phyloP scores from a whole-genome alignment of 2,797 vertebrate species.

The Moxostoma hubbsi region DNA sequence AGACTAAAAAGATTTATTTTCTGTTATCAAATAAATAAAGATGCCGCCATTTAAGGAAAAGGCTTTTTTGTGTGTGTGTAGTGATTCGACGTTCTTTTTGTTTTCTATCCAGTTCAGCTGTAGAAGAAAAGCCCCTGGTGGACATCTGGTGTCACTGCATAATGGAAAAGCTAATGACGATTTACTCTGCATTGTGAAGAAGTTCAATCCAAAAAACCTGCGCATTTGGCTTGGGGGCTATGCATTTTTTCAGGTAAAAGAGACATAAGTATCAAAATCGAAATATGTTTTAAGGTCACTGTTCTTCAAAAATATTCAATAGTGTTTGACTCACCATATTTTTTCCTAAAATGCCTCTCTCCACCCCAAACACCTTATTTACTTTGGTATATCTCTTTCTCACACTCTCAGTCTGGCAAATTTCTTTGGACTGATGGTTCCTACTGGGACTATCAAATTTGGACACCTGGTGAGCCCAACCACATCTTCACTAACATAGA shows the following conservation, averaged over 20 bases:
- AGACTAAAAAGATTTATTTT: too few relatives aligned
- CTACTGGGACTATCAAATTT: conserved; percentile 17
- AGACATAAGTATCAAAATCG: not conserved
- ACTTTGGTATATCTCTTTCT: not conserved
- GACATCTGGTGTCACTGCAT: conserved; percentile 29
- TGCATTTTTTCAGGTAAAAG: conserved; percentile 19
- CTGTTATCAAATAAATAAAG: too few relatives aligned
- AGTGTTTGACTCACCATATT: too few relatives aligned
- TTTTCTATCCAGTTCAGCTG: conserved; percentile 14
- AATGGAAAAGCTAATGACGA: not conserved
- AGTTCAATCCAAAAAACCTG: not conserved
- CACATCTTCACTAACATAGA: not conserved
- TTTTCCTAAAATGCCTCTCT: too few relatives aligned
- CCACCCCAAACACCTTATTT: too few relatives aligned
- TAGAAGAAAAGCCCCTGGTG: conserved; percentile 12
- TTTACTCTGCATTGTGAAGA: not conserved
- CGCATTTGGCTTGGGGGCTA: conserved; percentile 14
- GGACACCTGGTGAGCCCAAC: conserved; percentile 2
- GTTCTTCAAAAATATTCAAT: too few relatives aligned
- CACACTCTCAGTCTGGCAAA: conserved; percentile 11
- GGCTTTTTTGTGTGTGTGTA: not conserved
- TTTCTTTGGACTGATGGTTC: conserved; percentile 26
- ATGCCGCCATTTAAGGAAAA: too few relatives aligned
- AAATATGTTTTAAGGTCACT: too few relatives aligned
- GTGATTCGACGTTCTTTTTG: not conserved